phyloP scores from a whole-genome alignment of 2,888 invertebrate species.

The Drosophila mimica region DNA sequence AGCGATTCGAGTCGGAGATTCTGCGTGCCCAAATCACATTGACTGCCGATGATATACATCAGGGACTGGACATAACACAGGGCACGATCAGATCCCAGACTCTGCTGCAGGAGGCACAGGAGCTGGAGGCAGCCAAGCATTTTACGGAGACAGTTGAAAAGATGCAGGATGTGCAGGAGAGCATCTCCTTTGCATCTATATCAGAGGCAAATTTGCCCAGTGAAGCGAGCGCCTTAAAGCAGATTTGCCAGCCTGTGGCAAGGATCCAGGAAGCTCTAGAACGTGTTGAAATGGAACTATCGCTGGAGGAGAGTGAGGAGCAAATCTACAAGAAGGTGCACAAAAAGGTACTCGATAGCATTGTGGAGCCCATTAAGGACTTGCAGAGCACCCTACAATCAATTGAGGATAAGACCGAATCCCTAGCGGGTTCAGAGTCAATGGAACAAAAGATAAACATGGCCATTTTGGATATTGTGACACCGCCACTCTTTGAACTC shows the following conservation, averaged over 20 bases:
- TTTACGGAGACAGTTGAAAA: constrained; percentile 84
- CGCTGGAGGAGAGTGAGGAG: constrained; percentile 83
- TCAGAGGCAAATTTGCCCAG: constrained; percentile 80
- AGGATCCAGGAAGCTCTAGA: constrained; percentile 85
- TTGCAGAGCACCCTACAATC: constrained; percentile 77
- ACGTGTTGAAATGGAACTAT: constrained; percentile 83
- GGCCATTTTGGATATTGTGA: constrained; percentile 88
- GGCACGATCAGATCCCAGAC: constrained; percentile 87
- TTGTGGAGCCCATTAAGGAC: constrained; percentile 81
- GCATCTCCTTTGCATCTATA: constrained; percentile 82
- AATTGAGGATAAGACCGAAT: constrained; percentile 78
- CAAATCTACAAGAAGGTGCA: constrained; percentile 83
- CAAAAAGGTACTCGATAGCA: constrained; percentile 79
- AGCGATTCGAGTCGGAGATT: constrained; percentile 85
- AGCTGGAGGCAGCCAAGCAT: constrained; percentile 84
- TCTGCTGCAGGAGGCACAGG: constrained; percentile 86
- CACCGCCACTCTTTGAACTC: constrained; percentile 88
- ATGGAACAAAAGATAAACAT: constrained; percentile 86
- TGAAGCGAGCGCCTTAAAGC: constrained; percentile 83
- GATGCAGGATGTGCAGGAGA: constrained; percentile 81
- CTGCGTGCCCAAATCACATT: constrained; percentile 85
- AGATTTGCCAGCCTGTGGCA: constrained; percentile 84
- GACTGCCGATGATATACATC: constrained; percentile 86
- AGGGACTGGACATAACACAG: constrained; percentile 86
- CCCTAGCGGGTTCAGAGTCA: constrained; percentile 74